phyloP scores from a whole-genome alignment of 2,888 invertebrate genomes.

The Odontocolon sp. region DNA sequence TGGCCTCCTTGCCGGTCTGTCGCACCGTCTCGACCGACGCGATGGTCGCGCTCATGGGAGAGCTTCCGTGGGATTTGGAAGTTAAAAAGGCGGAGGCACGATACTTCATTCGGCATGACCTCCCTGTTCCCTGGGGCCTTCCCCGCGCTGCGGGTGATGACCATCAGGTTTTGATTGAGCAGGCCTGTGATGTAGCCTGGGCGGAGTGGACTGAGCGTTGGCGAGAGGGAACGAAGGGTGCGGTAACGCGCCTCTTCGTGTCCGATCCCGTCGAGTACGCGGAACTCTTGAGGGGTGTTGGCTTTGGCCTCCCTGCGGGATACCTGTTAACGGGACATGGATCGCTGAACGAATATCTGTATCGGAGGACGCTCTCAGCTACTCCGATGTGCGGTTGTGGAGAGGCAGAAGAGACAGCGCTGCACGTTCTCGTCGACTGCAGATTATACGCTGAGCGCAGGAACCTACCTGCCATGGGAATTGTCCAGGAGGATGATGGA shows the following conservation, averaged over 20 bases:
- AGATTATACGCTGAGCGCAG: neutral
- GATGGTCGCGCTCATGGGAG: conserved; percentile 45
- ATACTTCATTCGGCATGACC: conserved; percentile 1
- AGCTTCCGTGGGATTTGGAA: too few relatives aligned
- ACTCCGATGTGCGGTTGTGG: neutral
- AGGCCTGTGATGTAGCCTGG: neutral
- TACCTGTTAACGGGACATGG: neutral
- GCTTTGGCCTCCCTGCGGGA: too few relatives aligned
- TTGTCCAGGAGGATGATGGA: too few relatives aligned
- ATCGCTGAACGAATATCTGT: neutral
- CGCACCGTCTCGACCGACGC: conserved; percentile 55
- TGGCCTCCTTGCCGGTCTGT: conserved; percentile 42
- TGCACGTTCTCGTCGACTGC: neutral
- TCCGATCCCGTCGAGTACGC: neutral
- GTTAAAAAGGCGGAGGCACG: conserved; percentile 11
- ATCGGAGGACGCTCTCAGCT: neutral
- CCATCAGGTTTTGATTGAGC: neutral
- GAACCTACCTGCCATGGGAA: neutral
- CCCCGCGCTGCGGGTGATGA: neutral
- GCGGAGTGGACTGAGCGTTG: neutral
- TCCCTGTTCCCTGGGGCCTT: conserved; percentile 12
- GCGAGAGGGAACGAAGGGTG: too few relatives aligned
- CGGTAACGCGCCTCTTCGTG: neutral
- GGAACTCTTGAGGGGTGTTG: too few relatives aligned
- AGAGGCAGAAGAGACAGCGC: neutral